These are phyloP conservation scores for Laticauda laticaudata DNA, from an alignment of 2,113 vertebrate species.

Conservation along the genomic window DNA sequence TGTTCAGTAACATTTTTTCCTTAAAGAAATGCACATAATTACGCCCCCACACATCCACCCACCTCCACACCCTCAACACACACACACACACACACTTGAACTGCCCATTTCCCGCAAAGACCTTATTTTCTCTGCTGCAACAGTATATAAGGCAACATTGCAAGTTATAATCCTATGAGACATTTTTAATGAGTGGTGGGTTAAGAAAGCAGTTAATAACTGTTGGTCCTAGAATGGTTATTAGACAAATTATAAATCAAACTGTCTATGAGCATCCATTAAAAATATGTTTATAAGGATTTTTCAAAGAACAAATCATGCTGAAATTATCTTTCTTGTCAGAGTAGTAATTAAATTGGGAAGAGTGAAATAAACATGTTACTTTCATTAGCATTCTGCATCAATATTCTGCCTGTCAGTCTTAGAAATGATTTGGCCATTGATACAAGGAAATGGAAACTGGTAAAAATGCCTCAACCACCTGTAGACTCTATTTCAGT, in stretches of 20 bases:
- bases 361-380: background rate
- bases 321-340: background rate
- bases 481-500: background rate
- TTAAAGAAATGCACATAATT: background rate
- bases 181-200: background rate
- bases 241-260: background rate
- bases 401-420: background rate
- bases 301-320: constrained; percentile 8
- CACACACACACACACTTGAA: background rate
- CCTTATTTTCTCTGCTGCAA: background rate
- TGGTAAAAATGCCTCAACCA: background rate
- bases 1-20: background rate
- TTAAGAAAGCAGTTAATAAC: background rate
- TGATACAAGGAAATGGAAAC: background rate
- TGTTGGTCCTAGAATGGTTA: background rate
- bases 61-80: too few relatives aligned
- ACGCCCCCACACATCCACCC: too few relatives aligned
- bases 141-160: background rate
- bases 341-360: background rate
- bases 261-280: background rate
- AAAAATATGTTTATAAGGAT: background rate
- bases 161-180: background rate
- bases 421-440: background rate
- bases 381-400: background rate
- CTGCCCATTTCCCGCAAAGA: background rate